Conservation (phyloP, 1,140 invertebrate species). For the Eurosta solidaginis region DNA sequence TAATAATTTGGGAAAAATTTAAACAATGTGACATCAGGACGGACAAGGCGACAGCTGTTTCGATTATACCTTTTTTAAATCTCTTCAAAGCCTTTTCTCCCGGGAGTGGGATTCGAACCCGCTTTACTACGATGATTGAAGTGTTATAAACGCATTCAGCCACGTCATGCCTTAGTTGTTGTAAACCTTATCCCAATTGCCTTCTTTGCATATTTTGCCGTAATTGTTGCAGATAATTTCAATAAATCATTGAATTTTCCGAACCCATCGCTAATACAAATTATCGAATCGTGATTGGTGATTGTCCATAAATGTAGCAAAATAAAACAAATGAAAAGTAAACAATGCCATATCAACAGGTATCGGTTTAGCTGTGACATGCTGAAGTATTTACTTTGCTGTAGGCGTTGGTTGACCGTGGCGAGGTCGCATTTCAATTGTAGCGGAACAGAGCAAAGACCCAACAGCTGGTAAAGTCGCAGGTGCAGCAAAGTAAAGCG, state of each 20-base stretch:
- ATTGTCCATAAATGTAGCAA: conserved; percentile 5
- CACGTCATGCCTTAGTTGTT: too few relatives aligned
- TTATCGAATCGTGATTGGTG: conserved; percentile 6
- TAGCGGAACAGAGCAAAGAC: conserved; percentile 11
- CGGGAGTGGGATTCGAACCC: too few relatives aligned
- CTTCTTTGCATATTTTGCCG: too few relatives aligned
- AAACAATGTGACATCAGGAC: too few relatives aligned
- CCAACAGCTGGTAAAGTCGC: conserved; percentile 4
- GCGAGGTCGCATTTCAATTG: neutral
- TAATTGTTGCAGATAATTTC: neutral
- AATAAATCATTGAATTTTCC: conserved; percentile 30
- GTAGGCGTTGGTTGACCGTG: neutral
- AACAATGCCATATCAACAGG: conserved; percentile 16
- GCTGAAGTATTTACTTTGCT: neutral
- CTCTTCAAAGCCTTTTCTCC: too few relatives aligned
- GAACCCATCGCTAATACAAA: conserved; percentile 29
- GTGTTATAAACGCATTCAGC: too few relatives aligned
- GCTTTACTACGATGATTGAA: too few relatives aligned
- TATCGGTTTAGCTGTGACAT: neutral
- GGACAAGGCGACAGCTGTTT: too few relatives aligned
- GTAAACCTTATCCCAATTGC: too few relatives aligned
- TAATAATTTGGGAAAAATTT: too few relatives aligned
- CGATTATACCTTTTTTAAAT: too few relatives aligned
- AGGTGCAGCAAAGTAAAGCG: neutral
- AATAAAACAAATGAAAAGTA: neutral